A percentile compares a stretch with the other conserved stretches of the same genome.
phyloP scores from a whole-genome alignment of 2,888 invertebrate genomes.

The Bembecia ichneumoniformis region DNA sequence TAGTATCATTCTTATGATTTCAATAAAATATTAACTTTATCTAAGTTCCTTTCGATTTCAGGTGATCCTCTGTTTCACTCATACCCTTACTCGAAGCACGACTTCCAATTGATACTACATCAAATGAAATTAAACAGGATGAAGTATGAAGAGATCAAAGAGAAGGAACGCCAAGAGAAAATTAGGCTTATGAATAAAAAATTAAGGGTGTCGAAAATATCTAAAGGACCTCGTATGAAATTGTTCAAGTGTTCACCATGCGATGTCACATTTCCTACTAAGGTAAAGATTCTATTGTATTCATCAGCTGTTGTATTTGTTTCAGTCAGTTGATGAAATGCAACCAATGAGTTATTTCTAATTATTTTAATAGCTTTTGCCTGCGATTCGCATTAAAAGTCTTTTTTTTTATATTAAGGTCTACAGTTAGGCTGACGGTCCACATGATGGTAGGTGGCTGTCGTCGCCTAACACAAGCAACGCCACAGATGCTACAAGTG shows the following conservation, averaged over 20 bases:
- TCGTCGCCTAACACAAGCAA: too few relatives aligned
- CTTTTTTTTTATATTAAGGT: too few relatives aligned
- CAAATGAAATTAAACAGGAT: slow-evolving; percentile 51
- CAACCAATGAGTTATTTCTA: too few relatives aligned
- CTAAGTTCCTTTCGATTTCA: slow-evolving; percentile 14
- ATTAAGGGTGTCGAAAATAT: background rate
- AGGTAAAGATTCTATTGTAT: slow-evolving; percentile 25
- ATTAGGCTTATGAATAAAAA: slow-evolving; percentile 40
- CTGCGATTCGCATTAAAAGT: too few relatives aligned
- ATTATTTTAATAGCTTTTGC: too few relatives aligned
- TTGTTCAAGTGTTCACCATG: slow-evolving; percentile 58
- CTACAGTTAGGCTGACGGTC: too few relatives aligned
- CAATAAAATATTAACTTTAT: background rate
- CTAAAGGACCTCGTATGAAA: slow-evolving; percentile 31
- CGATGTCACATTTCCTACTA: slow-evolving; percentile 49
- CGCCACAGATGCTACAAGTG: too few relatives aligned
- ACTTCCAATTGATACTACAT: slow-evolving; percentile 57
- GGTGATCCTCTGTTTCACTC: slow-evolving; percentile 49
- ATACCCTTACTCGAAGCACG: slow-evolving; percentile 65
- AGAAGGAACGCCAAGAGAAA: slow-evolving; percentile 33
- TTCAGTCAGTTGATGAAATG: too few relatives aligned
- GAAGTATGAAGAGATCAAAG: slow-evolving; percentile 39
- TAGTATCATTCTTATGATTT: background rate
- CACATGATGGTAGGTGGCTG: too few relatives aligned
- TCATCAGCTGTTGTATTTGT: too few relatives aligned